A percentile compares a stretch with the other conserved stretches of the same genome.
Conservation (phyloP, 1,140 invertebrate species). For the Papilio polyxenes region DNA sequence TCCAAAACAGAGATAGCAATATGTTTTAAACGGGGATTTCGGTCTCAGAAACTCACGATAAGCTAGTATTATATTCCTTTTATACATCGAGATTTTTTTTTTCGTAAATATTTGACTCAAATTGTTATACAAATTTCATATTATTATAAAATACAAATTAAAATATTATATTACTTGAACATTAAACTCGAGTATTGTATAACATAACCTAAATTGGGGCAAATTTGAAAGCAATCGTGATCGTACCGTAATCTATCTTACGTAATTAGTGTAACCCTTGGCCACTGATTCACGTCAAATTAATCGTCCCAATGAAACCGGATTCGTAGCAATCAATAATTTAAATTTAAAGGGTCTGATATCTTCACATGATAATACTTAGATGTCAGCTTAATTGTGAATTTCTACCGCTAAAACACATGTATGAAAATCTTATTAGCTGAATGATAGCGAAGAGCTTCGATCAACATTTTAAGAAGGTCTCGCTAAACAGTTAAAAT, state of each 20-base stretch:
- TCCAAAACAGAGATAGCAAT: too few relatives aligned
- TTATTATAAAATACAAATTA: background rate
- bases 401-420: background rate
- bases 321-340: background rate
- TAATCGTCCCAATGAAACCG: background rate
- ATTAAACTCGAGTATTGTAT: background rate
- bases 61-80: too few relatives aligned
- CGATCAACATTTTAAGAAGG: too few relatives aligned
- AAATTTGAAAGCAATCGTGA: background rate
- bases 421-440: background rate
- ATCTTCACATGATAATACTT: background rate
- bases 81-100: too few relatives aligned
- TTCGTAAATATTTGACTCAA: too few relatives aligned
- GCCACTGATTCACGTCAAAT: slow-evolving; percentile 7
- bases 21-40: too few relatives aligned
- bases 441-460: too few relatives aligned
- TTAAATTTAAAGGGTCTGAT: slow-evolving; percentile 10
- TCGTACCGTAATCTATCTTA: slow-evolving; percentile 9
- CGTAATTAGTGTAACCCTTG: slow-evolving; percentile 15
- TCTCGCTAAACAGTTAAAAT: too few relatives aligned
- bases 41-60: too few relatives aligned
- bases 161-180: background rate
- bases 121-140: background rate
- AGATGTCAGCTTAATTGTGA: background rate
- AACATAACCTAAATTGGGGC: slow-evolving; percentile 4